Evolutionary conservation across 1,140 invertebrate species (phyloP), one percentile per base, ranked within the genome.

Genomic region (Drosophila littoralis): DNA sequence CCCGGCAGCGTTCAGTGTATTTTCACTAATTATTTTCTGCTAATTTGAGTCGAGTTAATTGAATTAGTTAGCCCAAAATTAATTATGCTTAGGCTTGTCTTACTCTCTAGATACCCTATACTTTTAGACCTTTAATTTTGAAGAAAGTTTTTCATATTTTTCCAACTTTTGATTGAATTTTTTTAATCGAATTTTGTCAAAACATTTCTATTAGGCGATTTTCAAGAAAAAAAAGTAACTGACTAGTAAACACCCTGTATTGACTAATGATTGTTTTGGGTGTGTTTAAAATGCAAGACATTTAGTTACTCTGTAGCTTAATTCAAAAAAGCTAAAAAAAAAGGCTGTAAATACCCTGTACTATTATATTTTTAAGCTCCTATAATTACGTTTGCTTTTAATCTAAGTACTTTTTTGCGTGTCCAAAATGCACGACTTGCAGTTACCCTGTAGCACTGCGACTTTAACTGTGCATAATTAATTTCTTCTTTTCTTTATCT

Each of bases 161-260:
- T 45, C 3, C 15, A 46, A 46, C 15, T 17, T 42, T 42, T 42
- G 2, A 42, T 42, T 42, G 40, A n/a, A 2, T 7, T 42, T 42
- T 6, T 13, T 42, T 42, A 28, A 28, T 28, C 22, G 0, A 28
- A 28, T 28, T 28, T 28, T 5, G 22, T 22, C 22, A 22, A 22
- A 22, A 22, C 1, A 22, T 22, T 22, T 3, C 22, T 4, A 28
- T 28, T 28, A 5, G 22, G 3, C 4, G 22, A 28, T 3, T 28
- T 28, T 28, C 22, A 28, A 28, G 22, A 5, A 28, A 28, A 28
- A 28, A n/a, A 0, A n/a, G 38, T 40, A 40, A 7, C 9, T 9
- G 54, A 42, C 54, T 28, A n/a, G 10, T 4, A 57, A 10, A 40
- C 42, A 57, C 54, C 54, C 54, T 57, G 6, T 40, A 55, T 10